Percentiles rank a stretch among this genome's conserved stretches.
These are phyloP conservation scores for Meandrusa payeni DNA, from an alignment of 2,888 invertebrate genomes.

Conservation along the genomic window DNA sequence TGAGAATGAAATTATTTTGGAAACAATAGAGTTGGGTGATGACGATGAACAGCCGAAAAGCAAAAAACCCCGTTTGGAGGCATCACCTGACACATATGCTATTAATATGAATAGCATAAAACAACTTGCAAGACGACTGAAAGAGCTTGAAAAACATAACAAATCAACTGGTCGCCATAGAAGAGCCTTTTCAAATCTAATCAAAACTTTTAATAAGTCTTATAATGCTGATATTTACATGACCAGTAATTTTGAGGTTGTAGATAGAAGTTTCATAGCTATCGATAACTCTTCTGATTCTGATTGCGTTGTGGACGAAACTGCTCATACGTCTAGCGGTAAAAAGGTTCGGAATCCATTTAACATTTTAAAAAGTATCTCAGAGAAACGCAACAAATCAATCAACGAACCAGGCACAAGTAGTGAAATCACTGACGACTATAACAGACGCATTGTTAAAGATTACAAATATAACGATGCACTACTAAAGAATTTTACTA, in stretches of 20 bases:
- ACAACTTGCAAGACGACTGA: constrained; percentile 48
- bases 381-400: constrained; percentile 36
- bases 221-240: constrained; percentile 58
- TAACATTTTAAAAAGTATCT: constrained; percentile 52
- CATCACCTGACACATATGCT: constrained; percentile 35
- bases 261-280: constrained; percentile 49
- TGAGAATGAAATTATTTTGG: constrained; percentile 47
- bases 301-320: constrained; percentile 47
- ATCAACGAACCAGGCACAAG: constrained; percentile 24
- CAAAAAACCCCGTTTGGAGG: constrained; percentile 41
- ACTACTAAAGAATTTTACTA: constrained; percentile 37
- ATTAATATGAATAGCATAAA: constrained; percentile 49
- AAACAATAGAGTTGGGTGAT: constrained; percentile 59
- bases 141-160: constrained; percentile 43
- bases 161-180: constrained; percentile 48
- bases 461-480: constrained; percentile 32
- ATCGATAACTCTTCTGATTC: constrained; percentile 61
- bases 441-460: constrained; percentile 2
- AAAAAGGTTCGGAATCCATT: constrained; percentile 65
- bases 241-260: constrained; percentile 46
- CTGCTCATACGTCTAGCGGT: constrained; percentile 30
- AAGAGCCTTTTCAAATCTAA: constrained; percentile 54
- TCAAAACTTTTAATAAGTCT: constrained; percentile 61
- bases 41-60: constrained; percentile 45
- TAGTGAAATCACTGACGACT: constrained; percentile 11